Evolutionary conservation across 2,888 invertebrate species (phyloP), one percentile per base, ranked within the genome.

Genomic region (Cancer borealis): DNA sequence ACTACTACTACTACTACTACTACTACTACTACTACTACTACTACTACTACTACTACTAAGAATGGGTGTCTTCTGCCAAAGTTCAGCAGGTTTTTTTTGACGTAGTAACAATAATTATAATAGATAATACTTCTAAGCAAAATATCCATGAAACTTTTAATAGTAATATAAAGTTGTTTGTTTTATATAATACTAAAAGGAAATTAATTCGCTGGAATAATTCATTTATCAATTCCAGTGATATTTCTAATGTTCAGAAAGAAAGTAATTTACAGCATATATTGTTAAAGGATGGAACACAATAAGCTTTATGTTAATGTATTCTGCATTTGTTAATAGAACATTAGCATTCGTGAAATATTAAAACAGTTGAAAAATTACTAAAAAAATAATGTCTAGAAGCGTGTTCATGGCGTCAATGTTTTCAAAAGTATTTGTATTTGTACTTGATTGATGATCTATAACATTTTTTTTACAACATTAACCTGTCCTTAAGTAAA

Each of bases 271-370:
- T 3, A 66, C n/a, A 21, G n/a, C 66, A n/a, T n/a, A 66, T n/a
- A n/a, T 6, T 66, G 66, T n/a, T 17, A 66, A n/a, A n/a, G 66
- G 66, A 66, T 6, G 6, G n/a, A 21, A 66, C 66, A n/a, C 66
- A 66, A 66, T 66, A 66, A 66, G 66, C 66, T 66, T 66, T 66
- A 17, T 6, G n/a, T 66, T 21, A 66, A 66, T n/a, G n/a, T 66
- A n/a, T 66, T 66, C 66, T 66, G 66, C 66, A 66, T 66, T 21
- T 66, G n/a, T n/a, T 66, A 66, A 66, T n/a, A 66, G n/a, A 66
- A 66, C n/a, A n/a, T 66, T 6, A 66, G n/a, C n/a, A 66, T 4
- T 66, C n/a, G 21, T n/a, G 4, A 3, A 66, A n/a, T 66, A n/a
- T n/a, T 66, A n/a, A 66, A 66, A n/a, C n/a, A 21, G n/a, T n/a